Evolutionary conservation across 2,888 invertebrate species (phyloP).

Genomic region (Stegana nigrithorax): DNA sequence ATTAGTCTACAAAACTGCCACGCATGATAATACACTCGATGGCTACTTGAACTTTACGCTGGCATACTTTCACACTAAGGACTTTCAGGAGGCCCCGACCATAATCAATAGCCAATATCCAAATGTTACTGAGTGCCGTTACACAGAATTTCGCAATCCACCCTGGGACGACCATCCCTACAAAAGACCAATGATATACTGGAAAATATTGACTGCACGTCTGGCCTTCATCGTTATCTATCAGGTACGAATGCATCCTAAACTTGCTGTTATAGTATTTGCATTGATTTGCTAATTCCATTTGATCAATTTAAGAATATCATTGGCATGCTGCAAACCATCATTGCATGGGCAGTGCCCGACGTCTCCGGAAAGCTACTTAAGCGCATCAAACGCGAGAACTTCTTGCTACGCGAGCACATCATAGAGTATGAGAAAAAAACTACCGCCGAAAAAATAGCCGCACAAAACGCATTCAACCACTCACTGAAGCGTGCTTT

Average conservation of each 20-base stretch:
- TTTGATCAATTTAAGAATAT: slow-evolving; percentile 73
- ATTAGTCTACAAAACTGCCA: slow-evolving; percentile 73
- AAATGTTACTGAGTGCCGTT: slow-evolving; percentile 72
- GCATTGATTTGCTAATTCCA: background rate
- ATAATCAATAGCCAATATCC: slow-evolving; percentile 57
- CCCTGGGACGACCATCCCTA: slow-evolving; percentile 70
- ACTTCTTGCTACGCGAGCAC: slow-evolving; percentile 78
- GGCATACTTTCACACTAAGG: slow-evolving; percentile 75
- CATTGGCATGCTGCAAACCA: slow-evolving; percentile 78
- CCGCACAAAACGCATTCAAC: slow-evolving; percentile 27
- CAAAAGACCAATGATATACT: slow-evolving; percentile 76
- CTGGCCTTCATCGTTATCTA: slow-evolving; percentile 82
- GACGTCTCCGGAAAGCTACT: slow-evolving; percentile 79
- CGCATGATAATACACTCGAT: slow-evolving; percentile 71
- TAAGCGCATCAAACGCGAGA: slow-evolving; percentile 79
- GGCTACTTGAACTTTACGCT: slow-evolving; percentile 80
- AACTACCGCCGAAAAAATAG: slow-evolving; percentile 34
- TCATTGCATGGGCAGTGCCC: slow-evolving; percentile 82
- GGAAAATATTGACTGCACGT: slow-evolving; percentile 80
- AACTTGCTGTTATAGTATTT: background rate
- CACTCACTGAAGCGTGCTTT: slow-evolving; percentile 9
- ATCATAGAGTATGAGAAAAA: slow-evolving; percentile 78
- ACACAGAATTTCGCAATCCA: slow-evolving; percentile 77
- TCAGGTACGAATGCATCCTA: slow-evolving; percentile 68
- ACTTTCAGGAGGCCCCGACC: slow-evolving; percentile 69